These are phyloP conservation scores for Scaptomyza graminum DNA, from an alignment of 1,140 invertebrate genomes.

Conservation along the genomic window DNA sequence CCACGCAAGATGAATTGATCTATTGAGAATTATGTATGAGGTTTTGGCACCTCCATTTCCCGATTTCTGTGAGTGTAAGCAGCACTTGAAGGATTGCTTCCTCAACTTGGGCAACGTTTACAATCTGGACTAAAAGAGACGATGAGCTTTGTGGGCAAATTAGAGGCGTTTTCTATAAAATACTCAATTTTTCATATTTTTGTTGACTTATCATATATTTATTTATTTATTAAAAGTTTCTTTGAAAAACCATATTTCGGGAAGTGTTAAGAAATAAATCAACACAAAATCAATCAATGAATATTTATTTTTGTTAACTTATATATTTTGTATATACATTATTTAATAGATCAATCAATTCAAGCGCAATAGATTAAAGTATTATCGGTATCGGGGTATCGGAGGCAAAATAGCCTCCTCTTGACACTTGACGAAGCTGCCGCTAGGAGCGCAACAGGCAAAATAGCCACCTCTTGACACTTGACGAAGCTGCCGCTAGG, in stretches of 20 bases:
- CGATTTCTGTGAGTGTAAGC: constrained; percentile 93
- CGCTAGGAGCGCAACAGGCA: too few relatives aligned
- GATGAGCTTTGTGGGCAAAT: not conserved
- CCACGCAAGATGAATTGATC: constrained; percentile 66
- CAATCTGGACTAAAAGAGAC: constrained; percentile 55
- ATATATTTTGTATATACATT: constrained; percentile 1
- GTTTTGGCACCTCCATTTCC: constrained; percentile 90
- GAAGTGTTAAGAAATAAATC: not conserved
- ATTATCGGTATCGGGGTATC: too few relatives aligned
- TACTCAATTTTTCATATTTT: not conserved
- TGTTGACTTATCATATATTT: too few relatives aligned
- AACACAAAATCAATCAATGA: not conserved
- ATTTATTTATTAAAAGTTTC: not conserved
- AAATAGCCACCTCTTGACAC: too few relatives aligned
- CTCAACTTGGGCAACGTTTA: constrained; percentile 88
- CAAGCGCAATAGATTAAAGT: not conserved
- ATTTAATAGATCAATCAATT: not conserved
- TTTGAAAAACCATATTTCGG: not conserved
- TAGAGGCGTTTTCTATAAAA: not conserved
- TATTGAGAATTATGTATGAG: constrained; percentile 88
- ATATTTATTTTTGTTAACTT: constrained; percentile 11
- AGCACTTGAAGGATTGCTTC: constrained; percentile 90
- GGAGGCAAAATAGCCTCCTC: too few relatives aligned
- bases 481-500: too few relatives aligned
- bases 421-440: too few relatives aligned